Conservation (phyloP, 2,888 invertebrate species). For the Slavum lentiscoides region DNA sequence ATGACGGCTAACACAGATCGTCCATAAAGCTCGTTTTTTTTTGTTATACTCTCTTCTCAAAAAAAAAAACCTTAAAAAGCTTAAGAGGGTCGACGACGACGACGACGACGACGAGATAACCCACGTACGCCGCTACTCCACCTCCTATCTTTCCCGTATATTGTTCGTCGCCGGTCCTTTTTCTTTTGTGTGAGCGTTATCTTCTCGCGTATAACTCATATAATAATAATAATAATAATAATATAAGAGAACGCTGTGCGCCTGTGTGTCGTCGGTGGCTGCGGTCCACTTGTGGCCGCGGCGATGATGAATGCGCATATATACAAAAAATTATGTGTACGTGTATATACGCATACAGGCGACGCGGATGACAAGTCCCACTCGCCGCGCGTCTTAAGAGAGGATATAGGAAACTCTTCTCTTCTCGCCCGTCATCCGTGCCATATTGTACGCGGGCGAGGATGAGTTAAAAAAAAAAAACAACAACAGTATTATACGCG, state of each 20-base stretch:
- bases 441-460: not conserved
- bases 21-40: constrained; percentile 46
- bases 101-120: constrained; percentile 47
- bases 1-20: constrained; percentile 53
- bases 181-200: constrained; percentile 45
- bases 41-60: not conserved
- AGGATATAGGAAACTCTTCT: not conserved
- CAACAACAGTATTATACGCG: constrained; percentile 13
- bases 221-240: too few species aligned
- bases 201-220: constrained; percentile 1
- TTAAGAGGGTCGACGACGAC: constrained; percentile 47
- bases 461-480: constrained; percentile 17
- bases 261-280: not conserved
- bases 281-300: constrained; percentile 47
- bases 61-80: constrained; percentile 48
- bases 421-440: not conserved
- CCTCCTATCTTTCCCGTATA: not conserved
- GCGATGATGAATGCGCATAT: constrained; percentile 48
- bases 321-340: not conserved
- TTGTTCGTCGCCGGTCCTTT: constrained; percentile 42
- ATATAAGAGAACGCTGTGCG: not conserved
- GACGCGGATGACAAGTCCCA: constrained; percentile 15
- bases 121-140: constrained; percentile 22
- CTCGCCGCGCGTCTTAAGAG: not conserved
- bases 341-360: not conserved